Conservation (phyloP, 2,113 vertebrate genomes). For the Phylloscopus trochiloides region DNA sequence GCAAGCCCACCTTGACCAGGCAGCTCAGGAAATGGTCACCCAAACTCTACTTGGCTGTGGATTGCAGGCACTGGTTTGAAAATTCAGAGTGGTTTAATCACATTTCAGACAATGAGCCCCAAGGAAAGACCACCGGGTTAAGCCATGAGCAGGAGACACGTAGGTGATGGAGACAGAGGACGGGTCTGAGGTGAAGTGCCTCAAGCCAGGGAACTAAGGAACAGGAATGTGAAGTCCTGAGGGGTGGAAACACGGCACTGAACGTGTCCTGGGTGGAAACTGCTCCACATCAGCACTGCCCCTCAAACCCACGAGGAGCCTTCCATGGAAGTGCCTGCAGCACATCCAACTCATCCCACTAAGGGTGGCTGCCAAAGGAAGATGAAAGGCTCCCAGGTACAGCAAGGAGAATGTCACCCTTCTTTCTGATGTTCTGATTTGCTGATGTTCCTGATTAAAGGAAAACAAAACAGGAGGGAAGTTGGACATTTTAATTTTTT, state of each 20-base stretch:
- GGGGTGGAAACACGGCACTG: background rate
- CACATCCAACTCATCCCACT: background rate
- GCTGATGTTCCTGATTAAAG: background rate
- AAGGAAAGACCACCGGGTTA: accelerated
- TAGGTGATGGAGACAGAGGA: background rate
- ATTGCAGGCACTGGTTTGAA: background rate
- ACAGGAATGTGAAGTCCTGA: background rate
- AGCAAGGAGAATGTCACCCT: background rate
- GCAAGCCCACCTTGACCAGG: background rate
- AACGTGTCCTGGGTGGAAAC: background rate
- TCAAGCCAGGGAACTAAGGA: background rate
- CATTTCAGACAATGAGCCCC: background rate
- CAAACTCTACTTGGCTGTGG: background rate
- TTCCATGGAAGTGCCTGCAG: background rate
- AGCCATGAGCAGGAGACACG: accelerated
- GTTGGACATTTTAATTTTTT: background rate
- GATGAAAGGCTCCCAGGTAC: background rate
- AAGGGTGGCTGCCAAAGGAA: background rate
- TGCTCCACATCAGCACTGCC: background rate
- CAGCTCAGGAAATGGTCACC: background rate
- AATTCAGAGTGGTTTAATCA: background rate
- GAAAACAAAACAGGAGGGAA: background rate
- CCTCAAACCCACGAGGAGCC: background rate
- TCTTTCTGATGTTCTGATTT: background rate
- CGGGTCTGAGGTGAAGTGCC: background rate